Evolutionary conservation across 2,888 invertebrate genomes (phyloP), one percentile per base, ranked within the genome.

Genomic region (Philereme transversata): DNA sequence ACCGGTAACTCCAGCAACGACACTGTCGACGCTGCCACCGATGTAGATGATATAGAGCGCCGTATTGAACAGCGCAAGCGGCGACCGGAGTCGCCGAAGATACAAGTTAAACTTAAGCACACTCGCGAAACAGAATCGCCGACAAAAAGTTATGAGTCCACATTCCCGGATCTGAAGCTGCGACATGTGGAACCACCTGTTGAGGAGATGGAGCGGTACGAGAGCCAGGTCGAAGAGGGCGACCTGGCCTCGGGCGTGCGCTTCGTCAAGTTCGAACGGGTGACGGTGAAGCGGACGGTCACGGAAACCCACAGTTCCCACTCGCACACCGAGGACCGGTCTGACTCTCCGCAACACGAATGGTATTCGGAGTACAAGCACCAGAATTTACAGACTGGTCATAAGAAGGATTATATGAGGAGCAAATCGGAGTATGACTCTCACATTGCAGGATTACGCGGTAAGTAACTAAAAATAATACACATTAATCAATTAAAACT

Each of bases 361-460:
- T 91, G 91, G 92, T 90, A 82, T 77, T 79, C 88, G 69, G 88
- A 92, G 82, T 83, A 92, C 82, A 77, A 91, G 76, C 87, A 93
- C 68, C 87, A 93, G 80, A 80, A 90, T 59, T 75, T 96, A 81
- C 95, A 95, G 80, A 92, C 93, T 58, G 94, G 94, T 67, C 93
- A 94, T 49, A 94, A 94, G 80, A 94, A 95, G 90, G 96, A 96
- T 72, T 96, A 94, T 77, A 93, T 95, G 69, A 94, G 96, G 81
- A 96, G 96, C 88, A 95, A 95, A 82, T 96, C 96, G 77, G 96
- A 97, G 87, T 97, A 96, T 88, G 97, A 97, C 87, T 95, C 96
- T 58, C 97, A 97, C 88, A 97, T 97, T 83, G 96, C 95, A 74
- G 95, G 96, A 89, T 96, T 96, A 82, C 94, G 96, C 96, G 97